phyloP scores from a whole-genome alignment of 2,113 vertebrate species.

The Orthonyx spaldingii region DNA sequence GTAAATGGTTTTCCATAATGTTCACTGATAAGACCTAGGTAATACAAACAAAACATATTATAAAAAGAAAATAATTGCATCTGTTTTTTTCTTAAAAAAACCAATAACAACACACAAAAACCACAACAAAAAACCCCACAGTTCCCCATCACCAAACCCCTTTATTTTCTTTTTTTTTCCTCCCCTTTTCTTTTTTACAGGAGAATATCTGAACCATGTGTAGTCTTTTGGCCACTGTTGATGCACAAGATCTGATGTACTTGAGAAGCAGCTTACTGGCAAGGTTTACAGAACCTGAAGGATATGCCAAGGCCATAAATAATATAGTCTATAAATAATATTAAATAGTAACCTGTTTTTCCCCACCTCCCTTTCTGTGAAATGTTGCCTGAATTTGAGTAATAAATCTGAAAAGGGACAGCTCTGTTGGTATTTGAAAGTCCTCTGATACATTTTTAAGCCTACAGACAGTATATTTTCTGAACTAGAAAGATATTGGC shows the following conservation, averaged over 20 bases:
- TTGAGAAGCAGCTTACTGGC: neutral
- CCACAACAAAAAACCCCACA: too few relatives aligned
- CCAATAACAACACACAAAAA: neutral
- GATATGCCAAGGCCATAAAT: conserved; percentile 44
- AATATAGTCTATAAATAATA: conserved; percentile 55
- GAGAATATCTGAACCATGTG: neutral
- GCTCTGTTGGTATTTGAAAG: conserved; percentile 20
- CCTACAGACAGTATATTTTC: neutral
- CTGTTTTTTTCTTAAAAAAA: neutral
- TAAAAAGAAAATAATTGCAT: neutral
- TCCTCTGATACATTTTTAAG: neutral
- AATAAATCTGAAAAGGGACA: conserved; percentile 53
- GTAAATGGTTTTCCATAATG: neutral
- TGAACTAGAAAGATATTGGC: neutral
- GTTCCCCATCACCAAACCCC: accelerated
- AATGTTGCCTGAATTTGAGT: conserved; percentile 13
- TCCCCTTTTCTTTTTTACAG: neutral
- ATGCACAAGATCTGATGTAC: neutral
- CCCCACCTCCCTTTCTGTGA: neutral
- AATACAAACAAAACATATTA: neutral
- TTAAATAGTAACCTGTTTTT: neutral
- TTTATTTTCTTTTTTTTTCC: neutral
- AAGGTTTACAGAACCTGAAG: conserved; percentile 42
- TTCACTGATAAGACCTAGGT: neutral
- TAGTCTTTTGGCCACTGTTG: neutral